Evolutionary conservation across 2,113 vertebrate species (phyloP).

Genomic region (Papio anubis): DNA sequence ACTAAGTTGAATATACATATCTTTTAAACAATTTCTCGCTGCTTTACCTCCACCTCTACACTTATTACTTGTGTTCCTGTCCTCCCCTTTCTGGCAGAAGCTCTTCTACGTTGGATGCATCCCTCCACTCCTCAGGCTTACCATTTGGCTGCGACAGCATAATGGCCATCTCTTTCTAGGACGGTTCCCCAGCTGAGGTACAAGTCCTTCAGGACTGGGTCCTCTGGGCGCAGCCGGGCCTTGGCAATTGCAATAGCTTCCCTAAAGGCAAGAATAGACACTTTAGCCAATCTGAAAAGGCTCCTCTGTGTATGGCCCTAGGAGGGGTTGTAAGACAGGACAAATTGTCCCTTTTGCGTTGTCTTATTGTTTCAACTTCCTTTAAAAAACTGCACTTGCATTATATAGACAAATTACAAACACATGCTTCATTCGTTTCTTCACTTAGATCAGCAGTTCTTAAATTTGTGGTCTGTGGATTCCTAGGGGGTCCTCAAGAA

Average conservation of each 20-base stretch:
- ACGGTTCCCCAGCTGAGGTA: slow-evolving; percentile 91
- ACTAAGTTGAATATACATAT: not conserved
- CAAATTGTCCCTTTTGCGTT: not conserved
- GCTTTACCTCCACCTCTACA: not conserved
- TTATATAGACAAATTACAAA: not conserved
- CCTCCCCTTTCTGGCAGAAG: not conserved
- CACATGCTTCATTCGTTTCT: fast-evolving
- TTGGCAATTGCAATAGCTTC: slow-evolving; percentile 95
- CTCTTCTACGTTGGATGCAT: not conserved
- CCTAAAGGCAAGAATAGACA: slow-evolving; percentile 80
- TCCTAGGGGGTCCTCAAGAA: not conserved
- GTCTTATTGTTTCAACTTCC: not conserved
- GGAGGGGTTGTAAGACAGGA: not conserved
- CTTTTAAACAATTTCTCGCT: not conserved
- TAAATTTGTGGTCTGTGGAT: not conserved
- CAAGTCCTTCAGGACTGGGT: slow-evolving; percentile 90
- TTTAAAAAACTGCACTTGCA: not conserved
- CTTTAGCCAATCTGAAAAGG: not conserved
- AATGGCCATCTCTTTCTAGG: slow-evolving; percentile 95
- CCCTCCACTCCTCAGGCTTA: slow-evolving; percentile 66
- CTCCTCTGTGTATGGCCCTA: not conserved
- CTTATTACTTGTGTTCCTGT: not conserved
- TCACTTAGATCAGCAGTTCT: not conserved
- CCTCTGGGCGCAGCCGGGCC: slow-evolving; percentile 91
- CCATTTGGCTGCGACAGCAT: slow-evolving; percentile 96